Base-by-base conservation (phyloP, 2,888 invertebrate genomes). In the Eupithecia insigniata region DNA sequence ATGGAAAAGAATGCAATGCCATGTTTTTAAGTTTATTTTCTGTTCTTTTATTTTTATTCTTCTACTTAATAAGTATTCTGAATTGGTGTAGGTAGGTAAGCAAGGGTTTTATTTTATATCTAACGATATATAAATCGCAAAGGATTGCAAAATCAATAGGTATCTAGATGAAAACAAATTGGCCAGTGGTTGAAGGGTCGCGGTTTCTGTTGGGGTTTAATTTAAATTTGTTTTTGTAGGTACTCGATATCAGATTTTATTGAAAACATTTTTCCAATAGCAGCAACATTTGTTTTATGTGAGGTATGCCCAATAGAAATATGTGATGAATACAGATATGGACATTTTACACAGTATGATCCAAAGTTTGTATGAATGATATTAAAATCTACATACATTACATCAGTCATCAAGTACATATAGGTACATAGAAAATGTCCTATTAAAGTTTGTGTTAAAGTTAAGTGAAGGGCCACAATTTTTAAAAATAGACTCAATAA, bases 181-280 rank as follows among this genome's bases (percentile, higher is more conserved):
- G 89, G 88, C 85, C 86, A 84, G 85, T 83, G 85, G 81, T 85
- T 83, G 84, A 82, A 88, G 89, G 88, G 82, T 87, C 87, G 83
- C 77, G 86, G 89, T 86, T 88, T 90, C 90, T 87, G 89, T 87
- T 87, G 86, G 84, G 87, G 89, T 92, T 90, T 90, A 90, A 91
- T 89, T 91, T 89, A 87, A 90, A 90, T 83, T 89, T 89, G 82
- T 81, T 85, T 85, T 82, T 32, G 69, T 58, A 14, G 26, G 26
- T 26, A 83, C 81, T 85, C 84, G 81, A 73, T 79, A 74, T 78
- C 70, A 80, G 76, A 80, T 82, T 80, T 76, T 69, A 73, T 76
- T 58, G 46, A 72, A 67, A 22, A 14, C 12, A 67, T 72, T 67
- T n/a, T 70, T 26, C 55, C 18, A 60, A 43, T 14, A 55, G 64